Base-by-base conservation (phyloP, 2,113 vertebrate genomes). In the Corythornis cristatus region DNA sequence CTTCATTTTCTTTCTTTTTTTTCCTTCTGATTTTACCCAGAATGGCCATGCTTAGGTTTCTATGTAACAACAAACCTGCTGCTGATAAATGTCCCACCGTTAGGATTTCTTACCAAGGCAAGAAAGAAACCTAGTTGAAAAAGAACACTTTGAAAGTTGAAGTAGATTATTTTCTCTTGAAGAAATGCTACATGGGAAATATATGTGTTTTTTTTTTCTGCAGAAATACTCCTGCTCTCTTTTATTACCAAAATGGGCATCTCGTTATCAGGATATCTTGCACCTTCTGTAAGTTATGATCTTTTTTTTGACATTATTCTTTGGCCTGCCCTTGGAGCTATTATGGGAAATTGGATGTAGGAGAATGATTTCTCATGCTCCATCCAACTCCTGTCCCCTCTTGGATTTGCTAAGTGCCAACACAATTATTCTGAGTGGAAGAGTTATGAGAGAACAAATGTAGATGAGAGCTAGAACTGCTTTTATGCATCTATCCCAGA, bases 381-480 rank as follows among this genome's bases (percentile, higher is more conserved):
- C 26, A 68, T 82, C 86, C 89, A 93, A 75, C 18, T 75, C 88
- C 4, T 64, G 78, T 45, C 11, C 5, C 74, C 37, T 74, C 77
- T 68, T 87, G 40, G 70, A 87, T 91, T 84, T 92, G 14, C 35
- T 89, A 68, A 53, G 12, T 90, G 92, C 79, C 73, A 94, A 78
- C 40, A 66, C 33, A 91, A 90, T 96, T 90, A 93, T n/a, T 94
- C 80, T 77, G 56, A 91, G 67, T 93, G 45, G 48, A 79, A 84
- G 57, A 35, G 26, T 37, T 54, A 68, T 1, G 3, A 71, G 58
- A 71, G 46, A 61, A 6, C 42, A 85, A 86, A 85, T n/a, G 26
- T 61, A 53, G 40, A 83, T 85, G 56, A 79, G 81, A 14, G 28
- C 54, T 86, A 66, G 76, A 90, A 83, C 14, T 5, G 5, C 45